phyloP scores from a whole-genome alignment of 2,797 vertebrate genomes.

The Synaphobranchus kaupii region DNA sequence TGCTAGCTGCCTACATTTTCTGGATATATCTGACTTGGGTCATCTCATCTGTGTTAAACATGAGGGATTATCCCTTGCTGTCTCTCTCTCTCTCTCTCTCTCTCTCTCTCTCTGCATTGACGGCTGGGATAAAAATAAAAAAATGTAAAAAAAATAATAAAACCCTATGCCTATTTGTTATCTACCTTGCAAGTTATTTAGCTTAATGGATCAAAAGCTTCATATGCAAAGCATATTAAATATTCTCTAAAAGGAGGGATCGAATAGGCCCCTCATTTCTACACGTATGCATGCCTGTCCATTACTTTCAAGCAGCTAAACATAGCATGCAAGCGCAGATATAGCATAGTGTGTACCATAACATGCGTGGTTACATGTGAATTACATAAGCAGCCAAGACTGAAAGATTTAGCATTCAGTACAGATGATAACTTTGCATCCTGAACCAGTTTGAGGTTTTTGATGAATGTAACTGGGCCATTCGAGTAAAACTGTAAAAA shows the following conservation, averaged over 20 bases:
- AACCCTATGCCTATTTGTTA: not conserved
- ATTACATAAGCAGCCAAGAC: not conserved
- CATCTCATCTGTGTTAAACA: not conserved
- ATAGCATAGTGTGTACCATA: too few species aligned
- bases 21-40: not conserved
- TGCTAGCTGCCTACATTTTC: not conserved
- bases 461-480: conserved; percentile 17
- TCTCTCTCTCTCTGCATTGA: not conserved
- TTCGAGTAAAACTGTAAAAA: not conserved
- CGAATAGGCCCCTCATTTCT: not conserved
- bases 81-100: not conserved
- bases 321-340: not conserved
- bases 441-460: not conserved
- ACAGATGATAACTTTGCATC: not conserved
- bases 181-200: not conserved
- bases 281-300: not conserved
- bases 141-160: not conserved
- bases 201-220: conserved; percentile 8
- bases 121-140: not conserved
- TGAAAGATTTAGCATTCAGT: not conserved
- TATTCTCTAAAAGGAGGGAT: not conserved
- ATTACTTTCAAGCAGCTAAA: conserved; percentile 9
- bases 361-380: not conserved
- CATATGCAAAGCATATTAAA: not conserved
- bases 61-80: not conserved